Evolutionary conservation across 2,888 invertebrate species (phyloP), one percentile per base, ranked within the genome.

Genomic region (Caenorhabditis sp.): DNA sequence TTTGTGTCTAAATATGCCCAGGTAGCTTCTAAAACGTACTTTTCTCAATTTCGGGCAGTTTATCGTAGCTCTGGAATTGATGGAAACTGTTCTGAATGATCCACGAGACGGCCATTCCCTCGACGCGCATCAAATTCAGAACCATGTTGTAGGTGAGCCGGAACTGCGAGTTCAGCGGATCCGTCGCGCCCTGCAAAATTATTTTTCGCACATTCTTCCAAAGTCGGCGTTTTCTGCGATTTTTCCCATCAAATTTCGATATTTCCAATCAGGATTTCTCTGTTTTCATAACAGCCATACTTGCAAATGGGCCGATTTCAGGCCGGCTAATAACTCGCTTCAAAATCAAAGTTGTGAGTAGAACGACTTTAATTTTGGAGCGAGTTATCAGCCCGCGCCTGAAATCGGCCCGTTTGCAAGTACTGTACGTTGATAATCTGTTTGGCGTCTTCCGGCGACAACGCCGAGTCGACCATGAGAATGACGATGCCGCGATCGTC

Each of bases 71-170:
- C 91, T 99, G 99, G 89, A 99, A 99, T 90, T 99, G 99, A 90
- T 93, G 96, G 91, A 99, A 99, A 84, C 96, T 96, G 78, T 96
- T 92, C 89, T 98, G 97, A 89, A 99, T 91, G 96, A 99, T 98
- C 89, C 95, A 99, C 90, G 99, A 97, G 0, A 99, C 99, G 91
- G 99, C 98, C 63, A 99, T 97, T 91, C 97, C 99, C 90, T 99
- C 99, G 13, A 83, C 78, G 41, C 99, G 91, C 81, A 99, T 91
- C 80, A 99, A 91, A 92, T 99, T 94, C 66, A 96, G 90, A 3
- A 99, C 97, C 99, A 99, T 99, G 90, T 99, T 99, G 90, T 99
- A 99, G 0, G 98, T 98, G 73, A 99, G 92, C 90, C 99, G 98
- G 91, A 99, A 99, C 0, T 99, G 98, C 0, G 97, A 97, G 90